Evolutionary conservation across 2,888 invertebrate species (phyloP).

Genomic region (Cephus pygmeus): DNA sequence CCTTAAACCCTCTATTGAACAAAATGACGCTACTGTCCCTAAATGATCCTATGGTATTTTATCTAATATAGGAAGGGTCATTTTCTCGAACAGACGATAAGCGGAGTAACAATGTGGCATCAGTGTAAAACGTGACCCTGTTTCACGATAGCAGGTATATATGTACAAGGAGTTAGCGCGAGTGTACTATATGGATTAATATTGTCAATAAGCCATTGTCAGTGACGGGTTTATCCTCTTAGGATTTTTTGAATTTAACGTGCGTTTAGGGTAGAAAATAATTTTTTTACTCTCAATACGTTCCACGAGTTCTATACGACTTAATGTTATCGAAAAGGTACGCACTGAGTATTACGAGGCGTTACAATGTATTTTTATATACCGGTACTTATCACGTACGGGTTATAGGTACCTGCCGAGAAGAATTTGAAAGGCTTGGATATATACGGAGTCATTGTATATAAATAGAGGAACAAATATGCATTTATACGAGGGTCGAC

Average conservation of each 20-base stretch:
- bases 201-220: not conserved
- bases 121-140: not conserved
- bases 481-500: not conserved
- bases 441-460: not conserved
- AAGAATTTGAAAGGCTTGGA: not conserved
- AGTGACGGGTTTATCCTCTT: not conserved
- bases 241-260: not conserved
- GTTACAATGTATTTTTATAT: not conserved
- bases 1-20: not conserved
- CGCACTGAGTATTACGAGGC: not conserved
- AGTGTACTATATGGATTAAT: not conserved
- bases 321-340: not conserved
- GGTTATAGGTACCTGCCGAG: not conserved
- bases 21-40: not conserved
- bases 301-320: not conserved
- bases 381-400: not conserved
- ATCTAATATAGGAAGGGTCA: not conserved
- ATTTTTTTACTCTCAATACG: not conserved
- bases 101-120: not conserved
- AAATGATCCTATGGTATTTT: not conserved
- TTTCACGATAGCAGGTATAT: not conserved
- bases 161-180: not conserved
- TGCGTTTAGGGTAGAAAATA: not conserved
- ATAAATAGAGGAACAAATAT: not conserved
- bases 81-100: not conserved